Conservation (phyloP, 2,888 invertebrate species). For the Thalpophila matura region DNA sequence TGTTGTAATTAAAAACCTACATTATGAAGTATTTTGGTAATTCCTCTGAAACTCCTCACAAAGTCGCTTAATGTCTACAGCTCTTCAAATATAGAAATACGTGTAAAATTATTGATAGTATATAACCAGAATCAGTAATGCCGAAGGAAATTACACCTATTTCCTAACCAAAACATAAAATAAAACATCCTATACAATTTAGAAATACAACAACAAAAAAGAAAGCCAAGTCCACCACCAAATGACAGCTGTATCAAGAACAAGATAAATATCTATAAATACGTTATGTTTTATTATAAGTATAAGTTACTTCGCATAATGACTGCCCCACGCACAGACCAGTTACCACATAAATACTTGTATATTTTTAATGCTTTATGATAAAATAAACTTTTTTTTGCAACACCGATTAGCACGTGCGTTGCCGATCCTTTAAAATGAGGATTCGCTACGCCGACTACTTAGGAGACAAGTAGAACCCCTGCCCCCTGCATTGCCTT, state of each 20-base stretch:
- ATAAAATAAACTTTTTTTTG: background rate
- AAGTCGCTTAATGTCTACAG: no score
- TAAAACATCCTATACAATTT: conserved; percentile 17
- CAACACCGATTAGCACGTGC: no score
- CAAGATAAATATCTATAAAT: conserved; percentile 52
- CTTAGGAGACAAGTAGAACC: no score
- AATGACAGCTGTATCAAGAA: conserved; percentile 53
- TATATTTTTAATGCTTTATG: background rate
- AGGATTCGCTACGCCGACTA: no score
- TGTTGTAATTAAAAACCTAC: no score
- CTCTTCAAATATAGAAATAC: no score
- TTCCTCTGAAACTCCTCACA: no score
- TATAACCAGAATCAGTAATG: no score
- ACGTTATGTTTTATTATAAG: conserved; percentile 26
- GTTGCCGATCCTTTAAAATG: no score
- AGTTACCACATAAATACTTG: conserved; percentile 13
- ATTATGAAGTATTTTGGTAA: no score
- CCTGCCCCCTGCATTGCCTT: no score
- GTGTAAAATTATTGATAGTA: no score
- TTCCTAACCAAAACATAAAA: background rate
- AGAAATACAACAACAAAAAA: background rate
- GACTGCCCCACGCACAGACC: conserved; percentile 34
- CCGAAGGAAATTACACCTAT: conserved; percentile 5
- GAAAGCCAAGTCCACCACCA: background rate
- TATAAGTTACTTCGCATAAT: conserved; percentile 42